phyloP scores from a whole-genome alignment of 1,140 invertebrate genomes.

The Saccostrea glomerata region DNA sequence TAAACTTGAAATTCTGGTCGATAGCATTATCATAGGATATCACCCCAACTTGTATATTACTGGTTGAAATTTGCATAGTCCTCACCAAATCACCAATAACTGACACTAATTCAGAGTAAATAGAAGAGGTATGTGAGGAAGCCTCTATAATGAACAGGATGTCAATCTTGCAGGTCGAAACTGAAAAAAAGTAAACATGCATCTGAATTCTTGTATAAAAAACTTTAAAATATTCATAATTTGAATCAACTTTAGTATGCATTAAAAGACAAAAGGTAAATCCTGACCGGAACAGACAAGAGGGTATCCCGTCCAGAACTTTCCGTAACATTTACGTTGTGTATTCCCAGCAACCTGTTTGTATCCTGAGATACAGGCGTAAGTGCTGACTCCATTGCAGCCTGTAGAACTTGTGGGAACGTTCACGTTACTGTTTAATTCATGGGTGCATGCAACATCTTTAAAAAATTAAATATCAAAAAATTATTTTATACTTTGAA shows the following conservation, averaged over 20 bases:
- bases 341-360: neutral
- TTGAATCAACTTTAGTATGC: neutral
- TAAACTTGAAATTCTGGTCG: neutral
- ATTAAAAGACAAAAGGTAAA: neutral
- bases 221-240: neutral
- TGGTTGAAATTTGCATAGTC: neutral
- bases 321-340: neutral
- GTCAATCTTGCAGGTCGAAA: conserved; percentile 12
- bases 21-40: neutral
- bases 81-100: conserved; percentile 7
- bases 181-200: neutral
- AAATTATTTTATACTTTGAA: neutral
- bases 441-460: conserved; percentile 1
- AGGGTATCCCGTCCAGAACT: neutral
- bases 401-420: neutral
- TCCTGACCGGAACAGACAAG: neutral
- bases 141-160: conserved; percentile 1
- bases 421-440: neutral
- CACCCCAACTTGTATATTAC: neutral
- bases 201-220: neutral
- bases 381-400: neutral
- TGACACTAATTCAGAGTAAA: neutral
- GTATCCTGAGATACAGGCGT: neutral
- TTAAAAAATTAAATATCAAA: neutral
- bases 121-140: neutral